These are phyloP conservation scores for Bombus difficillimus DNA, from an alignment of 1,140 invertebrate genomes.

Conservation along the genomic window DNA sequence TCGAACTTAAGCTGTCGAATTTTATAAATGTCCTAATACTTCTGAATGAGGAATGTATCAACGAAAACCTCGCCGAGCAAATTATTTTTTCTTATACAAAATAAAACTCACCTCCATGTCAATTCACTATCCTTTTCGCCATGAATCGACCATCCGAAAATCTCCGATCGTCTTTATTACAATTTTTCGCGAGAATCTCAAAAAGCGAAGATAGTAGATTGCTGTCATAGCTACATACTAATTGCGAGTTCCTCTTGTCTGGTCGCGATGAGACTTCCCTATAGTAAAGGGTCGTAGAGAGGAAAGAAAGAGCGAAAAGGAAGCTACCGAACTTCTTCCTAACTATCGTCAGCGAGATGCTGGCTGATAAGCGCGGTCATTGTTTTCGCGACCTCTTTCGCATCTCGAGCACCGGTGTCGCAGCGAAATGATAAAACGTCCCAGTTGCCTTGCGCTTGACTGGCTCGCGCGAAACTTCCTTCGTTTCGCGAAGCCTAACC, in stretches of 20 bases:
- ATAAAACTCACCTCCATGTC: neutral
- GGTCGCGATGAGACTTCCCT: no score
- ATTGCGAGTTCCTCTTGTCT: neutral
- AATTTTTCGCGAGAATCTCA: neutral
- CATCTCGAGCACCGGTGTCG: conserved; percentile 38
- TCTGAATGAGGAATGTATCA: no score
- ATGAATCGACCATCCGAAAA: neutral
- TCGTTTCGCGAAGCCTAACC: neutral
- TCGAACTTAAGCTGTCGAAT: no score
- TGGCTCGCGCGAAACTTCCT: conserved; percentile 2
- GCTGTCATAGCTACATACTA: neutral
- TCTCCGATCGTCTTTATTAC: neutral
- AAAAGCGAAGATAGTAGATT: neutral
- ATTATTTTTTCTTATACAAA: neutral
- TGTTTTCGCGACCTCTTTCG: conserved; percentile 62
- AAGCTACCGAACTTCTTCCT: conserved; percentile 31
- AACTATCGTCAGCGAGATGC: conserved; percentile 40
- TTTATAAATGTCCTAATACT: no score
- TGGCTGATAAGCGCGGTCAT: conserved; percentile 60
- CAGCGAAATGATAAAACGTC: conserved; percentile 60
- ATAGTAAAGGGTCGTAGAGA: neutral
- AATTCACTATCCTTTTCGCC: neutral
- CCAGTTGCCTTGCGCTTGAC: conserved; percentile 31
- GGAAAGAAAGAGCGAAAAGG: neutral
- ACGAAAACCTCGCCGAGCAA: neutral